Percentiles rank a stretch among this genome's conserved stretches.
Evolutionary conservation across 2,797 vertebrate genomes (phyloP).

Genomic region (Peromyscus aztecus): DNA sequence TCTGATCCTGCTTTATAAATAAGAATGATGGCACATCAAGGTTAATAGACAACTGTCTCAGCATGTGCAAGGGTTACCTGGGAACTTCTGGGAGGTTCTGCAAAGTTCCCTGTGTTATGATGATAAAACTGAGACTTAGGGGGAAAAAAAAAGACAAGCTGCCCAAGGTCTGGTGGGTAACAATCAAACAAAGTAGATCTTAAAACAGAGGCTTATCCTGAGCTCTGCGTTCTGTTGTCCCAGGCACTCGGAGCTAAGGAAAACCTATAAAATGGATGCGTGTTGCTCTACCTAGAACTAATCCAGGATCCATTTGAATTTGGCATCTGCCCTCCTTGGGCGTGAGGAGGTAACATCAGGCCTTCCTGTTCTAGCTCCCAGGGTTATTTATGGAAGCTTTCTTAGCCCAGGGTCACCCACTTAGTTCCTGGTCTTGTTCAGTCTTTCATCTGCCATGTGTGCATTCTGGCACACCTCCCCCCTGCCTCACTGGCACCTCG

Average conservation of each 20-base stretch:
- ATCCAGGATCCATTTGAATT: neutral
- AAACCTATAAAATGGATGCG: neutral
- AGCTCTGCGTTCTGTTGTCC: neutral
- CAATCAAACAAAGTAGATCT: too few relatives aligned
- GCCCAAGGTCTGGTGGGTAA: neutral
- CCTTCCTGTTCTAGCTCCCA: too few relatives aligned
- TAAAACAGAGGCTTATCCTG: neutral
- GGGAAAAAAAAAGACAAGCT: neutral
- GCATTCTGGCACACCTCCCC: neutral
- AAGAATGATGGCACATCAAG: neutral
- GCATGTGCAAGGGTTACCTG: neutral
- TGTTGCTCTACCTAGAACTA: neutral
- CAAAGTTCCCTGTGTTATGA: neutral
- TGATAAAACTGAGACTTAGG: neutral
- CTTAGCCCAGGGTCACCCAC: neutral
- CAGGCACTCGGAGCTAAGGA: fast-evolving
- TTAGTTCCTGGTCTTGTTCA: neutral
- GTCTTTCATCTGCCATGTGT: neutral
- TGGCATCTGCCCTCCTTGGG: neutral
- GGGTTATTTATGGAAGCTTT: neutral
- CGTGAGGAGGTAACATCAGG: fast-evolving
- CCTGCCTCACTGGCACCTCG: neutral
- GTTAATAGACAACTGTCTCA: neutral
- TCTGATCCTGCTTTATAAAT: neutral
- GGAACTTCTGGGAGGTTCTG: neutral